These are phyloP conservation scores for Tyrophagus putrescentiae DNA, from an alignment of 1,140 invertebrate species.

Conservation along the genomic window DNA sequence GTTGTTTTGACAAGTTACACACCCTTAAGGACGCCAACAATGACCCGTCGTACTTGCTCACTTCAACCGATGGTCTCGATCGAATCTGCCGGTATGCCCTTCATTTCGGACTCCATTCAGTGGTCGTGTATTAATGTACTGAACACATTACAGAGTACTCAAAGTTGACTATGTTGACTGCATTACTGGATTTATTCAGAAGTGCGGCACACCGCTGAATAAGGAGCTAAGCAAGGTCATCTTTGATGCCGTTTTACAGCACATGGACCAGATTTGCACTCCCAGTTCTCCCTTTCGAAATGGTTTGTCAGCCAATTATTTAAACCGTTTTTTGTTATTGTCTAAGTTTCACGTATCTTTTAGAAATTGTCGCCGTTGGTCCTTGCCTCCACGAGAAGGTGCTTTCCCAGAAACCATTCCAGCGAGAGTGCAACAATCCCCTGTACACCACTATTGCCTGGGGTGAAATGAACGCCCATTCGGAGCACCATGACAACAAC, in stretches of 20 bases:
- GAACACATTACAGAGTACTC: conserved; percentile 3
- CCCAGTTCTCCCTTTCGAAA: conserved; percentile 1
- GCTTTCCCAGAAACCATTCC: neutral
- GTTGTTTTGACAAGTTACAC: conserved; percentile 11
- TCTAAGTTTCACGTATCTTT: neutral
- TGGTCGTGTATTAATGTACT: neutral
- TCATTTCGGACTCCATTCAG: neutral
- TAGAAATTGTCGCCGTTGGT: conserved; percentile 1
- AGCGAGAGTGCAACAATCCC: conserved; percentile 8
- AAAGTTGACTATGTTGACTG: neutral
- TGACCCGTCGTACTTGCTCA: conserved; percentile 7
- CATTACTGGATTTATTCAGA: neutral
- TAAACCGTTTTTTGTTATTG: neutral
- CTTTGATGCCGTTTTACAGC: conserved; percentile 5
- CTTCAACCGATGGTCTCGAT: neutral
- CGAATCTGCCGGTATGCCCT: neutral
- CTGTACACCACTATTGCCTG: conserved; percentile 12
- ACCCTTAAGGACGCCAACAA: neutral
- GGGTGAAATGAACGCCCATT: conserved; percentile 17
- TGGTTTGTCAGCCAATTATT: conserved; percentile 8
- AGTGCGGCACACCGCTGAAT: conserved; percentile 11
- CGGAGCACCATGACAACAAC: neutral
- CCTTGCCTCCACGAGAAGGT: conserved; percentile 8
- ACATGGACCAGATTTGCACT: neutral
- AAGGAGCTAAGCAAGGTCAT: conserved; percentile 13